A percentile compares a stretch with the other conserved stretches of the same genome.
Evolutionary conservation across 2,888 invertebrate genomes (phyloP).

Genomic region (Drosophila setosimentum): DNA sequence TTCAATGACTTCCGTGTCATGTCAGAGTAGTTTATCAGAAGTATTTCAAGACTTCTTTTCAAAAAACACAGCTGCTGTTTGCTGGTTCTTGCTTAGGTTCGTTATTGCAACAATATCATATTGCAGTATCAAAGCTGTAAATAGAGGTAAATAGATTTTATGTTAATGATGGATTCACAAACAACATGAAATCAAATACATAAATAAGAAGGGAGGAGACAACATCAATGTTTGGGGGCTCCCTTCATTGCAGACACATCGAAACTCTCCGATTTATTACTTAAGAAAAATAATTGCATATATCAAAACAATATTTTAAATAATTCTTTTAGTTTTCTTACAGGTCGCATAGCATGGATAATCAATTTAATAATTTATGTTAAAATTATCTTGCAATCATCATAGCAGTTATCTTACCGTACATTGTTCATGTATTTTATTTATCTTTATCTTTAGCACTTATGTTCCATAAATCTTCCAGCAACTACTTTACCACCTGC

Average conservation of each 20-base stretch:
- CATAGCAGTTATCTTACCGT: neutral
- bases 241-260: no score
- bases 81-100: slow-evolving; percentile 13
- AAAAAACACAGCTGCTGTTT: slow-evolving; percentile 20
- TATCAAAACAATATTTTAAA: neutral
- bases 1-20: slow-evolving; percentile 73
- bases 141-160: neutral
- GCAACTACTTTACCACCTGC: slow-evolving; percentile 10
- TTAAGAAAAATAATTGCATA: neutral
- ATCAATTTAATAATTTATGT: neutral
- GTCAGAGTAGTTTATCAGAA: slow-evolving; percentile 46
- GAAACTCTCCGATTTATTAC: neutral
- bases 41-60: slow-evolving; percentile 9
- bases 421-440: neutral
- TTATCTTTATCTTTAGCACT: neutral
- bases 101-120: slow-evolving; percentile 35
- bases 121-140: slow-evolving; percentile 39
- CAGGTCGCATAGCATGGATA: neutral
- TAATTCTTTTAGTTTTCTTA: neutral
- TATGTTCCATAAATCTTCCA: neutral
- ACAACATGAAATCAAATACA: no score
- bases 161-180: slow-evolving; percentile 11
- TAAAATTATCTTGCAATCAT: neutral
- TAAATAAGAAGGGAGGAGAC: no score
- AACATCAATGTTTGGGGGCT: no score